Conservation (phyloP, 2,888 invertebrate genomes). For the Nipponacmea schrenckii region DNA sequence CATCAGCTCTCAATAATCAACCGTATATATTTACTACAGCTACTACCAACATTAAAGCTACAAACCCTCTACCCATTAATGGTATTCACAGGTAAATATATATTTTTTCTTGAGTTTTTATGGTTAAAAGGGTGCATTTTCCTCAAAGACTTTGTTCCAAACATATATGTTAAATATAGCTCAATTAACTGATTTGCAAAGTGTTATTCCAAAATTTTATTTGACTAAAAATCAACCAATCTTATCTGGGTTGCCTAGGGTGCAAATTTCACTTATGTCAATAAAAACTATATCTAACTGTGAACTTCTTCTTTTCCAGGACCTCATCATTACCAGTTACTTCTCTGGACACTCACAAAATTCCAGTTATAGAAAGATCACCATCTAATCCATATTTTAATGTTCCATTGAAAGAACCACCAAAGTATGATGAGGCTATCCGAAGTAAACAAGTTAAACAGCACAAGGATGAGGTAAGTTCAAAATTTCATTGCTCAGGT, state of each 20-base stretch:
- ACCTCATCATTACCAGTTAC: slow-evolving; percentile 38
- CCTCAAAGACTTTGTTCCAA: too few relatives aligned
- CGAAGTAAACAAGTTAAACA: slow-evolving; percentile 61
- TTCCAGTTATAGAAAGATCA: slow-evolving; percentile 29
- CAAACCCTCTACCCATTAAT: not conserved
- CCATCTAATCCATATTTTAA: slow-evolving; percentile 52
- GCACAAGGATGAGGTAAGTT: not conserved
- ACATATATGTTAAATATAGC: too few relatives aligned
- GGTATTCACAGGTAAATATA: not conserved
- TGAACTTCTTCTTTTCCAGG: not conserved
- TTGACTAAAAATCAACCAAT: too few relatives aligned
- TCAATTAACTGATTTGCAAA: too few relatives aligned
- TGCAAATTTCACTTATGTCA: too few relatives aligned
- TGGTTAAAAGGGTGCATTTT: too few relatives aligned
- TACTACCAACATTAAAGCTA: not conserved
- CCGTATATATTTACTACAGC: slow-evolving; percentile 31
- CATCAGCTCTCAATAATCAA: slow-evolving; percentile 17
- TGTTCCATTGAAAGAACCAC: slow-evolving; percentile 72
- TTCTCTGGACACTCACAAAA: slow-evolving; percentile 37
- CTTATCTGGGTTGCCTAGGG: too few relatives aligned
- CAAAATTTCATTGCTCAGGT: not conserved
- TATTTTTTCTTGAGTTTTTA: too few relatives aligned
- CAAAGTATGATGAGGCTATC: slow-evolving; percentile 79
- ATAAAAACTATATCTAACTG: too few relatives aligned
- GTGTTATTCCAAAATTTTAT: too few relatives aligned